phyloP scores from a whole-genome alignment of 2,113 vertebrate genomes.

The Tautogolabrus adspersus region DNA sequence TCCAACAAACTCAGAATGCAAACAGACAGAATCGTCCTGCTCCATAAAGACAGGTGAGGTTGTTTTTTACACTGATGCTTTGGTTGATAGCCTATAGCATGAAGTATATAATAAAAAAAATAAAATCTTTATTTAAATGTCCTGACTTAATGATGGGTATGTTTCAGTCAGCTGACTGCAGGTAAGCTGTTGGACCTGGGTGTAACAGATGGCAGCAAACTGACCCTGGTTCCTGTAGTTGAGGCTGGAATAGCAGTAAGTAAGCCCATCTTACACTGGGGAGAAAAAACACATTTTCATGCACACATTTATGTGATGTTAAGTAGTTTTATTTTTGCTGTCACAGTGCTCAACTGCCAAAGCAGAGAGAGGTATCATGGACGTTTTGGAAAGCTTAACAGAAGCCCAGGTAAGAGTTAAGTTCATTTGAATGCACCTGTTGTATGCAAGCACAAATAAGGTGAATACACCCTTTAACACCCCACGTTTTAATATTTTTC shows the following conservation, averaged over 20 bases:
- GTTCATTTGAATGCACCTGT: not conserved
- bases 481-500: no score
- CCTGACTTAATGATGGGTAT: not conserved
- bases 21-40: slow-evolving; percentile 87
- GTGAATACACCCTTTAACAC: no score
- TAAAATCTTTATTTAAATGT: not conserved
- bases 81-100: no score
- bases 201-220: slow-evolving; percentile 90
- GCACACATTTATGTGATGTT: not conserved
- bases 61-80: not conserved
- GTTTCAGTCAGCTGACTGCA: slow-evolving; percentile 87
- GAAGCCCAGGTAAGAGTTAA: slow-evolving; percentile 87
- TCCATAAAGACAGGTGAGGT: slow-evolving; percentile 90
- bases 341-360: slow-evolving; percentile 84
- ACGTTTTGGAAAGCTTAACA: slow-evolving; percentile 88
- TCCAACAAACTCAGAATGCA: slow-evolving; percentile 88
- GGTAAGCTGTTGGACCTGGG: slow-evolving; percentile 90
- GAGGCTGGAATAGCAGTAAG: slow-evolving; percentile 92
- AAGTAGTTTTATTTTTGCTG: not conserved
- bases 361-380: slow-evolving; percentile 87
- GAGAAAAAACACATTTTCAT: not conserved
- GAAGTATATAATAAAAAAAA: not conserved
- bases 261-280: not conserved
- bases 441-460: not conserved
- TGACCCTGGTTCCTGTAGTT: slow-evolving; percentile 92